Evolutionary conservation across 2,113 vertebrate genomes (phyloP).

Genomic region (Dromaius novaehollandiae): DNA sequence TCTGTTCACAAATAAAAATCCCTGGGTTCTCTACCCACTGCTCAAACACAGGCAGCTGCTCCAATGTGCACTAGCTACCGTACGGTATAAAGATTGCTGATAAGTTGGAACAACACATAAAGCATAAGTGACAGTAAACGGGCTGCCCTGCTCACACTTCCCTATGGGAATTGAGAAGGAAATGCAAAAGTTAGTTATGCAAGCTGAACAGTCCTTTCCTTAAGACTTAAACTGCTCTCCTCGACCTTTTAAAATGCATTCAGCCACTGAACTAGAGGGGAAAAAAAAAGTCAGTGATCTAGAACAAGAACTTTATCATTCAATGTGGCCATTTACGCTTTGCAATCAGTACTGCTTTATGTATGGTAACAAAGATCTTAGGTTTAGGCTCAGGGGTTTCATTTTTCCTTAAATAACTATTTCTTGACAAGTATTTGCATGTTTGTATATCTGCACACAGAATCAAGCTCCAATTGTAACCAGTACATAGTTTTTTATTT

Average conservation of each 20-base stretch:
- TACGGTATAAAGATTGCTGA: background rate
- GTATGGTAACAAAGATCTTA: background rate
- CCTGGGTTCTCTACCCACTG: rapidly evolving
- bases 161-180: rapidly evolving
- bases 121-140: background rate
- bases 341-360: background rate
- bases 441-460: background rate
- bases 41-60: rapidly evolving
- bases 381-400: background rate
- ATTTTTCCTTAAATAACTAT: background rate
- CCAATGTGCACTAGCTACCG: background rate
- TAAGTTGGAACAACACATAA: rapidly evolving
- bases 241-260: background rate
- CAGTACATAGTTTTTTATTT: background rate
- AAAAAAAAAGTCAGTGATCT: background rate
- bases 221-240: background rate
- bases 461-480: background rate
- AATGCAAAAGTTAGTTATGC: background rate
- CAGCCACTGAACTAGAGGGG: background rate
- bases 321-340: background rate
- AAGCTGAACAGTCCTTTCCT: background rate
- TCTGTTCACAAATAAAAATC: background rate
- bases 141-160: background rate
- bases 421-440: background rate
- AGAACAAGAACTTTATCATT: background rate